Evolutionary conservation across 2,797 vertebrate genomes (phyloP), one percentile per base, ranked within the genome.

Genomic region (Liparis tanakae): DNA sequence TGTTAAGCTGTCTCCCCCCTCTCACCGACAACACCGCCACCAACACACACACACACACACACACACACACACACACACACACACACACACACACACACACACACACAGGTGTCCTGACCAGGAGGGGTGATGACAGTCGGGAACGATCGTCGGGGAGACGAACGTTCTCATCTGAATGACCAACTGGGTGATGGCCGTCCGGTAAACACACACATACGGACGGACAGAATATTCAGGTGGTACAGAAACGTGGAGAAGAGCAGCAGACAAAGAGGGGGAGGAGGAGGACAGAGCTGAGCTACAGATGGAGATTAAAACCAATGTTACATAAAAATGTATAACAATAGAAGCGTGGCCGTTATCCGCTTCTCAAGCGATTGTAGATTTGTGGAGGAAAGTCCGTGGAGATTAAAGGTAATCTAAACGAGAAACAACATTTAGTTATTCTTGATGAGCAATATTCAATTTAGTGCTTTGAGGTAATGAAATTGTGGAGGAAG

Each of bases 1-100:
- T 90, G 88, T 92, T 93, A 92, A 92, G 88, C 90, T 79, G 81
- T 39, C 74, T 59, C 65, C 69, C 18, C 18, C 20, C 51, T 69
- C 60, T 25, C 30, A 50, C 3, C 9, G 36, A 43, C 61, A 73
- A 3, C 70, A 62, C 61, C 67, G 56, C 65, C 55, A 60, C 56
- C 59, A 66, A 78, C 67, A 65, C 67, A 69, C 78, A 74, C 59
- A 60, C 58, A 70, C 56, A 70, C 78, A 74, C 50, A 60, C 68
- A 78, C 67, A 63, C 67, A 67, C 75, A 72, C 48, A 80, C 70
- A 69, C 55, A 68, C 58, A 70, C 78, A 74, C 50, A 62, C 68
- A 68, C 76, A 72, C 50, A 80, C 68, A 70, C 55, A 68, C 76
- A 72, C 50, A 76, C 73, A 83, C 65, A 70, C 74, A 68, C 41